phyloP scores from a whole-genome alignment of 2,113 vertebrate genomes.

The Bombycilla garrulus region DNA sequence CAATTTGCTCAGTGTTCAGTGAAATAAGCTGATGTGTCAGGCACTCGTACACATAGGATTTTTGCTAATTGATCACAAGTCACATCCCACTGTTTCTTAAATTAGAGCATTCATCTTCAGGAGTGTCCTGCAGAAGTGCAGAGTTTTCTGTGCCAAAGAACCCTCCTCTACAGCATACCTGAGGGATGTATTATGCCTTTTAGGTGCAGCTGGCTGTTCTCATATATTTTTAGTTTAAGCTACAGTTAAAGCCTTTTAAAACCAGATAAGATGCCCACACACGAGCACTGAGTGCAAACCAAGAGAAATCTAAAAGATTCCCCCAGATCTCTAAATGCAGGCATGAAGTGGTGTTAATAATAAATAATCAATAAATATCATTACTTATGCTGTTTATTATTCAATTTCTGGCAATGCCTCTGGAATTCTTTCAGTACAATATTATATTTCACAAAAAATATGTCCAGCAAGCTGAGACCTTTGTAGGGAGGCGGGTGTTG shows the following conservation, averaged over 20 bases:
- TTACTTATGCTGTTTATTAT: neutral
- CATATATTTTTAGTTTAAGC: neutral
- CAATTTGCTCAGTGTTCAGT: conserved; percentile 59
- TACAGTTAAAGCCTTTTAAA: neutral
- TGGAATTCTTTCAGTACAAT: neutral
- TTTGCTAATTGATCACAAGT: conserved; percentile 49
- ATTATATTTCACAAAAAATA: neutral
- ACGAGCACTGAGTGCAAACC: neutral
- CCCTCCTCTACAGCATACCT: neutral
- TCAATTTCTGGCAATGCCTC: neutral
- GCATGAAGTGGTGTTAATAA: too few species aligned
- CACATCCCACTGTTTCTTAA: conserved; percentile 25
- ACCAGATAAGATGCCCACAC: neutral
- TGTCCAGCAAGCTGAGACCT: neutral
- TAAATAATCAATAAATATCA: neutral
- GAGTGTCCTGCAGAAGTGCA: neutral
- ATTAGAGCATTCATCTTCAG: conserved; percentile 41
- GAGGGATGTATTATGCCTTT: neutral
- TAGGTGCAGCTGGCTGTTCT: neutral
- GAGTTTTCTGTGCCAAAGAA: neutral
- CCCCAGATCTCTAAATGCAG: neutral
- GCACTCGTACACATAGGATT: conserved; percentile 6
- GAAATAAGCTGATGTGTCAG: conserved; percentile 30
- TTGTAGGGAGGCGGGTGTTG: neutral
- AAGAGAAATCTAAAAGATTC: neutral